Evolutionary conservation across 1,140 invertebrate species (phyloP).

Genomic region (Euglossa dilemma): DNA sequence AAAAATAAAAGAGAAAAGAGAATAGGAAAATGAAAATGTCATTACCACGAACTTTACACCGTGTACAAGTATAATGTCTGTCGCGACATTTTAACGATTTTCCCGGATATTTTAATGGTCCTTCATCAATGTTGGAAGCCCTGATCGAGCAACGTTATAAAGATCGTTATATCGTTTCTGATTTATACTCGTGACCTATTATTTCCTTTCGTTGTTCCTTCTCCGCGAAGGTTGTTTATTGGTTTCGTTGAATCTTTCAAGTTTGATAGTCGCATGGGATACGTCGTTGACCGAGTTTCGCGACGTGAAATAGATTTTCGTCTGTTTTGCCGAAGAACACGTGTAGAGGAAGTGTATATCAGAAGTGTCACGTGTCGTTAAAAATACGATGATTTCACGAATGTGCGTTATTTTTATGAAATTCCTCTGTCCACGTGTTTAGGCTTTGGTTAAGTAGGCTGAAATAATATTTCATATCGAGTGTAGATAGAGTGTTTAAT

Average conservation of each 20-base stretch:
- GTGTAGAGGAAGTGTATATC: no score
- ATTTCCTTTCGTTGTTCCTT: neutral
- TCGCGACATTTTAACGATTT: constrained; percentile 13
- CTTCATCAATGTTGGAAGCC: neutral
- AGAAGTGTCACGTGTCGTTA: no score
- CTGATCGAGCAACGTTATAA: neutral
- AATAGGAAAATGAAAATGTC: neutral
- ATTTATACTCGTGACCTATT: neutral
- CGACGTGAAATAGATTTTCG: neutral
- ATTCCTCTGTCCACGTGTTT: no score
- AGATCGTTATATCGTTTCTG: neutral
- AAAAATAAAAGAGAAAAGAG: no score
- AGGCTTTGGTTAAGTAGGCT: no score
- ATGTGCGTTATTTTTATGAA: no score
- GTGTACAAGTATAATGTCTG: neutral
- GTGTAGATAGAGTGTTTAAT: no score
- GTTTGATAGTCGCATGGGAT: neutral
- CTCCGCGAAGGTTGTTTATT: neutral
- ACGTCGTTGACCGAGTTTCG: neutral
- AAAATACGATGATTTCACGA: no score
- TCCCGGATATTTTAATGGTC: neutral
- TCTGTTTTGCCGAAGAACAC: no score
- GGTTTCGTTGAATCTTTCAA: neutral
- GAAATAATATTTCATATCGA: no score
- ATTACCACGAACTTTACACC: constrained; percentile 3